phyloP scores from a whole-genome alignment of 1,140 invertebrate genomes.

The Oreohelix idahoensis region DNA sequence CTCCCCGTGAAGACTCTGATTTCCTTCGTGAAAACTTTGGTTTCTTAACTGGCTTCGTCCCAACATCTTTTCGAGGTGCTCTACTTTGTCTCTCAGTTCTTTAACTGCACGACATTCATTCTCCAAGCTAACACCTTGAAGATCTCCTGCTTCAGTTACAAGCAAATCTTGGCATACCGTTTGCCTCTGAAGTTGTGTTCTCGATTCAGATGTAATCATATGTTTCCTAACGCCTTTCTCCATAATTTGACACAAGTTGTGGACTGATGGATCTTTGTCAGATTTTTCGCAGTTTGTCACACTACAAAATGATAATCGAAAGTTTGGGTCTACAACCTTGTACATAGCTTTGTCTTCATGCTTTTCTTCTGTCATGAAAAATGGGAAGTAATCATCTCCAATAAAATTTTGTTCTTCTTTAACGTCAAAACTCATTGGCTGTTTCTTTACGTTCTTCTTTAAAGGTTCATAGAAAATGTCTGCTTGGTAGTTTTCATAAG shows the following conservation, averaged over 20 bases:
- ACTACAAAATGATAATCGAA: not conserved
- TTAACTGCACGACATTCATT: not conserved
- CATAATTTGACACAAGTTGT: not conserved
- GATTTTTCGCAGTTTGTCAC: not conserved
- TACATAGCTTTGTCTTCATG: not conserved
- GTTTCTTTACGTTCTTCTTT: not conserved
- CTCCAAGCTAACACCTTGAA: not conserved
- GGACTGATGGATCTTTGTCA: not conserved
- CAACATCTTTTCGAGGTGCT: not conserved
- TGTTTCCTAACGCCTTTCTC: no score
- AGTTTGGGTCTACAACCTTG: not conserved
- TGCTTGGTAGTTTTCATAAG: not conserved
- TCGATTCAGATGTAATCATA: no score
- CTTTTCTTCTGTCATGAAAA: not conserved
- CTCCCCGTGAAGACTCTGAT: no score
- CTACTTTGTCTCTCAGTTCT: not conserved
- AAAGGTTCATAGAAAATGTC: not conserved
- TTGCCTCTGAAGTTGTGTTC: no score
- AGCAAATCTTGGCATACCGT: no score
- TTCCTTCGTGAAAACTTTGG: not conserved
- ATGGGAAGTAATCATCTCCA: not conserved
- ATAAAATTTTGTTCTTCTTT: not conserved
- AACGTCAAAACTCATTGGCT: not conserved
- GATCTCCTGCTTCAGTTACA: not conserved
- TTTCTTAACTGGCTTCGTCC: not conserved